Evolutionary conservation across 1,140 invertebrate genomes (phyloP), one percentile per base, ranked within the genome.

Genomic region (Drosophila insularis): DNA sequence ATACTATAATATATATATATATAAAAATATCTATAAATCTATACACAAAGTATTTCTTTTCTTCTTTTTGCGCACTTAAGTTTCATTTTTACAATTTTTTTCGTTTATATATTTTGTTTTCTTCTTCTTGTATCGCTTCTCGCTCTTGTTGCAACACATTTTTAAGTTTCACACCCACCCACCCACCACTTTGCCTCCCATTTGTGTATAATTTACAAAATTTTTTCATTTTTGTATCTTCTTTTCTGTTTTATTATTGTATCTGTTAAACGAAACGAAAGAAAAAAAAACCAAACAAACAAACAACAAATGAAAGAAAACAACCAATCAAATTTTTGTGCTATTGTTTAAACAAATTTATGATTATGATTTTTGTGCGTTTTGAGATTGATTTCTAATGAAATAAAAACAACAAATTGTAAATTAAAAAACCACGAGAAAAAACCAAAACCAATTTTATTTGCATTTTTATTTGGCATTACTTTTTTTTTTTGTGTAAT

Each of bases 341-440:
- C 81, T 85, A 85, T 81, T 73, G 56, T 75, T 65, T 72, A 56
- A 78, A 74, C 73, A 64, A 27, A 40, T 74, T 60, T 74, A 75
- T 40, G 39, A 73, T 86, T 86, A 86, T 86, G 60, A 85, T 85
- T 86, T 50, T 84, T 84, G 76, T 84, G 81, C 81, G 80, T 84
- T 86, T 78, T 86, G 71, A 85, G 78, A 86, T 86, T 81, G 74
- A 86, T 86, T 86, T 86, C 81, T 67, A 81, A 63, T 72, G 71
- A 78, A 78, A 64, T 69, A 79, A 78, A 75, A 68, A 81, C 66
- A 81, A 50, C 43, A 50, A 50, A 86, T 78, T 86, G 75, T 86
- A 86, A 78, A 78, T 81, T 86, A 46, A 67, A 68, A 74, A 60
- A 54, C 31, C 31, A 72, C 35, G 27, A 43, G 61, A 74, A 39